phyloP scores from a whole-genome alignment of 2,797 vertebrate species.

The Hypotaenidia okinawae region DNA sequence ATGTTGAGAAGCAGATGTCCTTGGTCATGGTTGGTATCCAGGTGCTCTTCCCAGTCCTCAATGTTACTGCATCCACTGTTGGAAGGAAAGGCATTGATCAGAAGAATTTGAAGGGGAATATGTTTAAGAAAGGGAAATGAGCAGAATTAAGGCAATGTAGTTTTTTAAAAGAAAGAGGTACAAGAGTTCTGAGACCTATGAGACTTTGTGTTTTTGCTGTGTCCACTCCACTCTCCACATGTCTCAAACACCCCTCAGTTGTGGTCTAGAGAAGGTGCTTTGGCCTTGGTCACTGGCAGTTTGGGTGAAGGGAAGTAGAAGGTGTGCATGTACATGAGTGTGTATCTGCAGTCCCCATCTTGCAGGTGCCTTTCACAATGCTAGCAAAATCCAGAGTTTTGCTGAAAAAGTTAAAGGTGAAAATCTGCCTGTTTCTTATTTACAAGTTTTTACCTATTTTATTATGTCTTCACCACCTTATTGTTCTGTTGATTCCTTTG shows the following conservation, averaged over 20 bases:
- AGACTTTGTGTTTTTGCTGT: not conserved
- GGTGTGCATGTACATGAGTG: too few relatives aligned
- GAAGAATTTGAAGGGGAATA: not conserved
- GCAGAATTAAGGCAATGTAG: not conserved
- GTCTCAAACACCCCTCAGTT: not conserved
- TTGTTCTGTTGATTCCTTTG: not conserved
- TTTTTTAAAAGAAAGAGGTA: not conserved
- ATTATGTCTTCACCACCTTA: not conserved
- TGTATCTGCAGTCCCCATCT: not conserved
- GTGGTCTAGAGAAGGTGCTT: not conserved
- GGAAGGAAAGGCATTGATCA: not conserved
- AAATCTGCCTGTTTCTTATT: not conserved
- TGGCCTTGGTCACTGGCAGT: not conserved
- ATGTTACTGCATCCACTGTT: not conserved
- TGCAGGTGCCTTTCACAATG: not conserved
- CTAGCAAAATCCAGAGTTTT: not conserved
- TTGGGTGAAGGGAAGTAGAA: not conserved
- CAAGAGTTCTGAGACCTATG: not conserved
- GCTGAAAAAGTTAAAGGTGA: not conserved
- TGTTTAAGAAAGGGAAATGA: not conserved
- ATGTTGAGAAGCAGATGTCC: not conserved
- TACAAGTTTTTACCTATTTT: not conserved
- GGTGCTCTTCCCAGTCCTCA: not conserved
- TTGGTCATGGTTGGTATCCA: not conserved
- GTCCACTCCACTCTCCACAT: not conserved